Conservation (phyloP, 2,113 vertebrate genomes). For the Pipa parva region DNA sequence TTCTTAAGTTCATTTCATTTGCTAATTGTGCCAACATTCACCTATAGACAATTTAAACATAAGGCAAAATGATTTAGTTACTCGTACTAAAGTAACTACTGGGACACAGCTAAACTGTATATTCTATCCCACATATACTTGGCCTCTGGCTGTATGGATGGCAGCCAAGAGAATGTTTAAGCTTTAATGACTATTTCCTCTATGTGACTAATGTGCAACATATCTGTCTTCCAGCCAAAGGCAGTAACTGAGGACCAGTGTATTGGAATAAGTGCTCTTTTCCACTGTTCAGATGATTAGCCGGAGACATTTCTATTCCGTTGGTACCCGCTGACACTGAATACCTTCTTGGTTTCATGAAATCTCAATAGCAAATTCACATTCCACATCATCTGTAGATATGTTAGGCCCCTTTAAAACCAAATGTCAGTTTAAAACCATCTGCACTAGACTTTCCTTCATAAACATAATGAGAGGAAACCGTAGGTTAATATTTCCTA, state of each 20-base stretch:
- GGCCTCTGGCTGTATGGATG: background rate
- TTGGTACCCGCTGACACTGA: background rate
- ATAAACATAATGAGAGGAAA: too few species aligned
- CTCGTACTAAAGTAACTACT: background rate
- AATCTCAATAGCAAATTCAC: background rate
- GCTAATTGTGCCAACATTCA: background rate
- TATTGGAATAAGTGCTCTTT: background rate
- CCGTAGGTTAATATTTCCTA: too few species aligned
- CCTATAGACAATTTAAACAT: background rate
- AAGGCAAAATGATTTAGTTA: slow-evolving; percentile 11
- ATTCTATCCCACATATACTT: background rate
- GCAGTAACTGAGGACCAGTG: background rate
- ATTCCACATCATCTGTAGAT: too few species aligned
- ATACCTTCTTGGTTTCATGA: background rate
- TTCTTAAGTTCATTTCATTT: background rate
- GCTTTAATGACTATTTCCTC: background rate
- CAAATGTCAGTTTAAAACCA: background rate
- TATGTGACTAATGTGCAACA: background rate
- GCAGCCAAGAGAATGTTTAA: background rate
- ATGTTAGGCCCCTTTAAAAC: background rate
- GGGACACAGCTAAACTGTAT: too few species aligned
- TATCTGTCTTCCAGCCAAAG: background rate
- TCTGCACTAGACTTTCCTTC: background rate
- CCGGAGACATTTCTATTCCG: background rate
- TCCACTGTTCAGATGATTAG: background rate